Evolutionary conservation across 2,888 invertebrate species (phyloP).

Genomic region (Melitaea athalia): DNA sequence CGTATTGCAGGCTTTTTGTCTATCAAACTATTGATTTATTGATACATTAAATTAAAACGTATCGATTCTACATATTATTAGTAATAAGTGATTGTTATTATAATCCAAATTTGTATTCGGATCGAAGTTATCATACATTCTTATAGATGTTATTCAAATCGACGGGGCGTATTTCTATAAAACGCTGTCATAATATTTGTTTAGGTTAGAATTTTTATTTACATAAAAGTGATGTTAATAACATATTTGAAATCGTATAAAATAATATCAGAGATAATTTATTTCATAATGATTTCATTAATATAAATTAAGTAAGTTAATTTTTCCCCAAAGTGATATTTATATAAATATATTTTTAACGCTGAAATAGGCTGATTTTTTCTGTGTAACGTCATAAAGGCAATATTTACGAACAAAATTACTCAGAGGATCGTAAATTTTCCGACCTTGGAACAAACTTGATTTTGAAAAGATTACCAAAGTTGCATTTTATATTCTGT

Average conservation of each 20-base stretch:
- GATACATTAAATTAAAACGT: slow-evolving; percentile 40
- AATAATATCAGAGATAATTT: too few species aligned
- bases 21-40: slow-evolving; percentile 43
- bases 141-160: slow-evolving; percentile 10
- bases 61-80: slow-evolving; percentile 35
- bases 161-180: slow-evolving; percentile 6
- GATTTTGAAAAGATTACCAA: not conserved
- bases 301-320: too few species aligned
- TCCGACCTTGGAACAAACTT: too few species aligned
- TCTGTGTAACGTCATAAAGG: too few species aligned
- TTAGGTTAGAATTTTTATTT: not conserved
- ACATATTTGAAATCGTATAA: not conserved
- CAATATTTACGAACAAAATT: too few species aligned
- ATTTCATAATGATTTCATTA: too few species aligned
- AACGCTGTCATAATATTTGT: slow-evolving; percentile 3
- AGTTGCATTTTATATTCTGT: too few species aligned
- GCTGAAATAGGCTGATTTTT: too few species aligned
- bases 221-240: not conserved
- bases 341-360: too few species aligned
- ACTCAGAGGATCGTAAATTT: too few species aligned
- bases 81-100: slow-evolving; percentile 42
- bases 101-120: slow-evolving; percentile 28
- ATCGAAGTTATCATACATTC: slow-evolving; percentile 17
- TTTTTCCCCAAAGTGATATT: too few species aligned
- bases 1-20: slow-evolving; percentile 38